These are phyloP conservation scores for Uromys caudimaculatus DNA, from an alignment of 2,797 vertebrate species.

Conservation along the genomic window DNA sequence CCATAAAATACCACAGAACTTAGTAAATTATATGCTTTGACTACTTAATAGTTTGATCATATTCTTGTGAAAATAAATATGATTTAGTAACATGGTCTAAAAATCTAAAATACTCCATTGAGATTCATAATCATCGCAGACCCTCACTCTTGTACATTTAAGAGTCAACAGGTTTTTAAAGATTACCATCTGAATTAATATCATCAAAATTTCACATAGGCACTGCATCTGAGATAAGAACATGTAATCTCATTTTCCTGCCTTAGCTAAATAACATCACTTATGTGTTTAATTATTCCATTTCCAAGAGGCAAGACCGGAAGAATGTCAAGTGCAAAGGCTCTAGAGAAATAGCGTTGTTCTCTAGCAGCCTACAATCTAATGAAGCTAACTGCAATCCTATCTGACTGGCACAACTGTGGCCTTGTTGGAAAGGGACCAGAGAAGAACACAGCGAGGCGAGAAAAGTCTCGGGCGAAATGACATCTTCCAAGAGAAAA, in stretches of 20 bases:
- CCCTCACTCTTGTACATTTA: not conserved
- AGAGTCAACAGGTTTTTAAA: not conserved
- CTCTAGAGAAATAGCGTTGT: not conserved
- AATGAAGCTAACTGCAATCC: not conserved
- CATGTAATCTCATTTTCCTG: not conserved
- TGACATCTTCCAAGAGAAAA: constrained; percentile 3
- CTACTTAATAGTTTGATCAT: not conserved
- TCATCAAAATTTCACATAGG: constrained; percentile 33
- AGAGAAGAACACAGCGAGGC: not conserved
- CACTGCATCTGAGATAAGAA: constrained; percentile 22
- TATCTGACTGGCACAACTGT: not conserved
- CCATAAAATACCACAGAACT: not conserved
- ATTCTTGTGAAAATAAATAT: constrained; percentile 4
- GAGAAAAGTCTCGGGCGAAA: not conserved
- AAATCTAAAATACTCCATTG: not conserved
- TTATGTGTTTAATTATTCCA: not conserved
- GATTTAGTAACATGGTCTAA: constrained; percentile 16
- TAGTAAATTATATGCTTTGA: not conserved
- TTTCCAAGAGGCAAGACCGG: not conserved
- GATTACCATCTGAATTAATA: not conserved
- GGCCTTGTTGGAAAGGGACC: not conserved
- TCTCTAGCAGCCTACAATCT: not conserved
- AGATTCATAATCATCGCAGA: not conserved
- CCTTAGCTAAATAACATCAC: constrained; percentile 21
- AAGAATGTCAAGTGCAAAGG: not conserved